These are phyloP conservation scores for Latrodectus hesperus DNA, from an alignment of 2,888 invertebrate species.

Conservation along the genomic window DNA sequence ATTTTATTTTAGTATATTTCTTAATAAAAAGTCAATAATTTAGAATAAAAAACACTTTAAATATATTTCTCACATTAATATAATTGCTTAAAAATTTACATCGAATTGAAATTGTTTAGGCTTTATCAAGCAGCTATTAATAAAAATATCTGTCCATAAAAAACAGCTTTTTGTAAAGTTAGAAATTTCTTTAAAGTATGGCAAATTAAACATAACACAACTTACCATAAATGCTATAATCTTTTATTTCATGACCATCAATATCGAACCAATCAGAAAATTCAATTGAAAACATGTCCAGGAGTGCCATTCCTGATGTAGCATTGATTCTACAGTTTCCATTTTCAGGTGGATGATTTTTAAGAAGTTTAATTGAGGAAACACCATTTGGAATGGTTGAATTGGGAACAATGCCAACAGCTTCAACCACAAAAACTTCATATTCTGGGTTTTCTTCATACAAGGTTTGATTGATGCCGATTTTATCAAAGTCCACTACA, in stretches of 20 bases:
- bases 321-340: conserved; percentile 67
- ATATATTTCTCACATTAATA: too few relatives aligned
- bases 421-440: conserved; percentile 50
- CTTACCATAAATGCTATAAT: conserved; percentile 70
- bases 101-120: too few relatives aligned
- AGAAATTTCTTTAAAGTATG: too few relatives aligned
- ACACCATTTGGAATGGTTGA: conserved; percentile 54
- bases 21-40: too few relatives aligned
- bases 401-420: conserved; percentile 11
- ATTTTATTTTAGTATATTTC: too few relatives aligned
- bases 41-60: too few relatives aligned
- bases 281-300: conserved; percentile 66
- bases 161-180: too few relatives aligned
- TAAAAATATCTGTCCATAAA: too few relatives aligned
- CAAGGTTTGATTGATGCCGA: conserved; percentile 55
- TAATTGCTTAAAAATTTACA: too few relatives aligned
- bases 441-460: conserved; percentile 34
- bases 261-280: conserved; percentile 71
- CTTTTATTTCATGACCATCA: conserved; percentile 68
- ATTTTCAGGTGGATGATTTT: conserved; percentile 69
- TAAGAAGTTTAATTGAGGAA: conserved; percentile 67
- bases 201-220: not conserved
- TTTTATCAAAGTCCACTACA: conserved; percentile 50
- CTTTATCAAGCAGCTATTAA: too few relatives aligned
- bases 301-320: conserved; percentile 61